phyloP scores from a whole-genome alignment of 1,140 invertebrate species.

The Tribolium madens region DNA sequence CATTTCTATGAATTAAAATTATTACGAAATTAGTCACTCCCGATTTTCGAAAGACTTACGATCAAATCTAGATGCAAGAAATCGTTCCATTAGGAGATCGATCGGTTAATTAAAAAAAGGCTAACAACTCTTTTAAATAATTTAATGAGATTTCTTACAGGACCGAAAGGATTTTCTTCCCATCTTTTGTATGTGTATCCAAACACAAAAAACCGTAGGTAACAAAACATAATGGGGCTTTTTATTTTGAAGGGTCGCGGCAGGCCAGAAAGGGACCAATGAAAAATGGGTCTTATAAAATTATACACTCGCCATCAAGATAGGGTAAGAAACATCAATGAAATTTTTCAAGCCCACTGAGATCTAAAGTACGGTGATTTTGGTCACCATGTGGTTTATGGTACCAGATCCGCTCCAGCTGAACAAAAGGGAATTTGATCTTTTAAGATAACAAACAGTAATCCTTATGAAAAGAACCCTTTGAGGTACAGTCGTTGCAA shows the following conservation, averaged over 20 bases:
- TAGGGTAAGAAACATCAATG: slow-evolving; percentile 44
- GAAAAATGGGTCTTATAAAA: slow-evolving; percentile 47
- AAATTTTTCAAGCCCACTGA: slow-evolving; percentile 41
- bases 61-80: not conserved
- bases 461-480: slow-evolving; percentile 14
- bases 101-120: slow-evolving; percentile 24
- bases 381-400: slow-evolving; percentile 30
- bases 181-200: slow-evolving; percentile 42
- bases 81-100: slow-evolving; percentile 2
- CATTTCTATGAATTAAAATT: slow-evolving; percentile 12
- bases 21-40: slow-evolving; percentile 3
- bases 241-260: slow-evolving; percentile 41
- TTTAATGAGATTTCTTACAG: slow-evolving; percentile 47
- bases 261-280: slow-evolving; percentile 38
- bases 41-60: slow-evolving; percentile 6
- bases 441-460: slow-evolving; percentile 50
- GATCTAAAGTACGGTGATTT: slow-evolving; percentile 40
- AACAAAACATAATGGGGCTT: slow-evolving; percentile 41
- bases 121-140: slow-evolving; percentile 45
- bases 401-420: slow-evolving; percentile 6
- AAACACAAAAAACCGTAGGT: slow-evolving; percentile 46
- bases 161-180: slow-evolving; percentile 36
- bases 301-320: slow-evolving; percentile 48
- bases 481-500: slow-evolving; percentile 15
- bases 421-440: slow-evolving; percentile 42